phyloP scores from a whole-genome alignment of 2,888 invertebrate genomes.

The Camponotus fellah region DNA sequence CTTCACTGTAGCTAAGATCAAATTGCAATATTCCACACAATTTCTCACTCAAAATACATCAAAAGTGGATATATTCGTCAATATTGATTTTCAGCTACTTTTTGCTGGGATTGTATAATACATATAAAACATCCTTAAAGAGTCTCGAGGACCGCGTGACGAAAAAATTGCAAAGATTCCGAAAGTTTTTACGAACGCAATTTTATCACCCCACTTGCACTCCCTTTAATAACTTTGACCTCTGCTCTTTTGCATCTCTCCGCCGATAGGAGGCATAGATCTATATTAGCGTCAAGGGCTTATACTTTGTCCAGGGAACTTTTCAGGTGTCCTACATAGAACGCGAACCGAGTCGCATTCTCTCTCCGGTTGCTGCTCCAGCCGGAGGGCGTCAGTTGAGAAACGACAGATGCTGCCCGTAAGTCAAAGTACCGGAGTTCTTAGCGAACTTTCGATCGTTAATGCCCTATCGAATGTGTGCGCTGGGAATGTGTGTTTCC shows the following conservation, averaged over 20 bases:
- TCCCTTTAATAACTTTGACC: constrained; percentile 58
- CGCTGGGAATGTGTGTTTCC: constrained; percentile 37
- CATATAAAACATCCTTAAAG: no score
- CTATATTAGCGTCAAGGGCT: constrained; percentile 68
- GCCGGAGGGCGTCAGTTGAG: constrained; percentile 45
- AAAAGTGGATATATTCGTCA: no score
- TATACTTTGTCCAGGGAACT: constrained; percentile 62
- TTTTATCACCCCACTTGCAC: constrained; percentile 36
- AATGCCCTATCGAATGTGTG: constrained; percentile 40
- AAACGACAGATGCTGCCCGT: constrained; percentile 65
- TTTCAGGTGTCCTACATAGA: constrained; percentile 69
- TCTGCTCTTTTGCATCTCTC: constrained; percentile 61
- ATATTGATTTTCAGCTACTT: no score
- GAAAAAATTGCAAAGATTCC: constrained; percentile 25
- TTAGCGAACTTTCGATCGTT: constrained; percentile 67
- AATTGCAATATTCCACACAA: no score
- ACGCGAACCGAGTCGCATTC: constrained; percentile 49
- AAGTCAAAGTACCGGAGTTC: constrained; percentile 57
- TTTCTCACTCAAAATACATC: no score
- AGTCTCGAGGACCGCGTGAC: background rate
- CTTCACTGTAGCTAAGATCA: no score
- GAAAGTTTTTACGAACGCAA: constrained; percentile 39
- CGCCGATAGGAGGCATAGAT: constrained; percentile 46
- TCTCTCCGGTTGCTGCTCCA: constrained; percentile 40
- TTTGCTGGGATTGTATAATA: no score